Conservation (phyloP, 2,888 invertebrate genomes). For the Phlogophora meticulosa region DNA sequence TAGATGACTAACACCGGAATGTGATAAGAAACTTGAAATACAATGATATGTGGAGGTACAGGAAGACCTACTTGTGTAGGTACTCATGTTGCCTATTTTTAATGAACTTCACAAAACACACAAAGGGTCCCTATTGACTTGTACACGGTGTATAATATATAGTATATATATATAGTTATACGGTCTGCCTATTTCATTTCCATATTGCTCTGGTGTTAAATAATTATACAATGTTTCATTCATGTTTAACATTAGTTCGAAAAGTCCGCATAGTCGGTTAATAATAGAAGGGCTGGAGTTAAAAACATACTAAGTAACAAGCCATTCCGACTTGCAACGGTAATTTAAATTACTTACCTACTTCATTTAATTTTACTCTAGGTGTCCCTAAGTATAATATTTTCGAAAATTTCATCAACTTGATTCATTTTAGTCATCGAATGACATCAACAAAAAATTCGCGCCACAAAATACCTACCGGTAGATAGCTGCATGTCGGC, state of each 20-base stretch:
- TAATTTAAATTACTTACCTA: too few relatives aligned
- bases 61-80: neutral
- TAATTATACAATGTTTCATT: neutral
- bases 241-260: neutral
- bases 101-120: too few relatives aligned
- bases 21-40: slow-evolving; percentile 26
- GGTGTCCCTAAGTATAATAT: slow-evolving; percentile 5
- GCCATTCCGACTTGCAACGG: too few relatives aligned
- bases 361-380: neutral
- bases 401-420: slow-evolving; percentile 33
- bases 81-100: too few relatives aligned
- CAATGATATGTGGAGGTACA: neutral
- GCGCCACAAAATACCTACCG: slow-evolving; percentile 1
- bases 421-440: too few relatives aligned
- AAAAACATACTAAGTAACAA: neutral
- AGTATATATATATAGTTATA: too few relatives aligned
- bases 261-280: neutral
- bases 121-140: neutral
- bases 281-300: neutral
- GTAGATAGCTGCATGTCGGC: neutral
- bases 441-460: slow-evolving; percentile 32
- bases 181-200: too few relatives aligned
- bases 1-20: slow-evolving; percentile 41
- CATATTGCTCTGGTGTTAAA: neutral
- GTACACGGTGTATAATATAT: neutral